Base-by-base conservation (phyloP, 2,888 invertebrate species). In the Lepidochrysops patricia region DNA sequence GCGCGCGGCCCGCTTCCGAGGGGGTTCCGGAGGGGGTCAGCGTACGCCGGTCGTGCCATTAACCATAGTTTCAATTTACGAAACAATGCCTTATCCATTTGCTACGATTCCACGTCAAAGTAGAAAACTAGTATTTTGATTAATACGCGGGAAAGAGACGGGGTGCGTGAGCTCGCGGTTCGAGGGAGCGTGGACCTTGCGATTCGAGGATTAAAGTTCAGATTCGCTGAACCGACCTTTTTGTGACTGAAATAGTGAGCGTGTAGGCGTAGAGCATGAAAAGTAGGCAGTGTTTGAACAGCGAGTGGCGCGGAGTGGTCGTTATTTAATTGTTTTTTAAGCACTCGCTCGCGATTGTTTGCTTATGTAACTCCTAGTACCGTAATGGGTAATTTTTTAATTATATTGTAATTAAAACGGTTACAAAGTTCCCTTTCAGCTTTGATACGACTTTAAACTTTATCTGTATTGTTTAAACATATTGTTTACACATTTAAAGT, bases 51-150 rank as follows among this genome's bases (percentile, higher is more conserved):
- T 64, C 74, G 74, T 72, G 72, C 78, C 71, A 70, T 74, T 74
- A 81, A 79, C 82, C 79, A 82, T 84, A 82, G 84, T 87, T 88
- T 87, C 88, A 88, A 89, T 88, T 88, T 88, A 81, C 80, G 76
- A 84, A 84, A 89, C 89, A 89, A 89, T 87, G 77, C 85, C 87
- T 85, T 88, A 88, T 87, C 89, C 88, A 88, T 87, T 87, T 84
- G 82, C 87, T 80, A 79, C 81, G 80, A 85, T 82, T 86, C 86
- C 75, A 83, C 84, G 89, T 88, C 88, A 89, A 88, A 87, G 85
- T 84, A 82, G 84, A 84, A 81, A 82, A 82, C 83, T 80, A 75
- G 81, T 85, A 86, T 88, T 88, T 87, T 89, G 88, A 89, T 89
- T 89, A 89, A 88, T 88, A 85, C 80, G 86, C 80, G 84, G 74